Conservation (phyloP, 2,888 invertebrate genomes). For the Andrena bicolor region DNA sequence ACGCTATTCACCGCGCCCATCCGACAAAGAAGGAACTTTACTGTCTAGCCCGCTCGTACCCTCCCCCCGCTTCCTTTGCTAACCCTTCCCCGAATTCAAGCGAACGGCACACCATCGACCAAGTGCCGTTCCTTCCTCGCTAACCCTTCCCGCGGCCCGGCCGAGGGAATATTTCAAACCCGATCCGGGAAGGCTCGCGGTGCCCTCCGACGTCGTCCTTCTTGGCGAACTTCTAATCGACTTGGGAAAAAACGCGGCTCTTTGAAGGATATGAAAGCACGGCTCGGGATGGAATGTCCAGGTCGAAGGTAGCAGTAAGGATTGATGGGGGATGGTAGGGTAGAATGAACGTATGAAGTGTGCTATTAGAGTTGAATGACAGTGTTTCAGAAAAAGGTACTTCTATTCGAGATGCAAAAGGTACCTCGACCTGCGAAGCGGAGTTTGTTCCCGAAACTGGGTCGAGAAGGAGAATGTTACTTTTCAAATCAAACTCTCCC, state of each 20-base stretch:
- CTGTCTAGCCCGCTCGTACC: conserved; percentile 58
- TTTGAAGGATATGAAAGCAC: not conserved
- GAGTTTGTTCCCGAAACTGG: too few relatives aligned
- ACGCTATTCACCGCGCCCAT: conserved; percentile 71
- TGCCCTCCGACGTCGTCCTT: conserved; percentile 3
- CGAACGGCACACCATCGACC: conserved; percentile 35
- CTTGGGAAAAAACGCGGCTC: conserved; percentile 6
- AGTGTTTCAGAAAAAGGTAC: not conserved
- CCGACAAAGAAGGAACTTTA: conserved; percentile 78
- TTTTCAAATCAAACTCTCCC: too few relatives aligned
- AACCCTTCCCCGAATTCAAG: conserved; percentile 5
- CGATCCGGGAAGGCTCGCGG: conserved; percentile 23
- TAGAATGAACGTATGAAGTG: not conserved
- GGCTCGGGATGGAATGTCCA: not conserved
- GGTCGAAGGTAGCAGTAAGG: not conserved
- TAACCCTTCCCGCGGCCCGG: conserved; percentile 40
- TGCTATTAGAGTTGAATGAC: not conserved
- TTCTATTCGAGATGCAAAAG: not conserved
- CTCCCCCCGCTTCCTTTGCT: conserved; percentile 24
- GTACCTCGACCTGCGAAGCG: not conserved
- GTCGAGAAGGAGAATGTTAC: too few relatives aligned
- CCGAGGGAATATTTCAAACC: conserved; percentile 37
- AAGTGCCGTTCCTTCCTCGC: conserved; percentile 18
- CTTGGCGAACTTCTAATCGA: conserved; percentile 37
- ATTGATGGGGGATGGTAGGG: not conserved